phyloP scores from a whole-genome alignment of 2,888 invertebrate genomes.

The Synergus gifuensis region DNA sequence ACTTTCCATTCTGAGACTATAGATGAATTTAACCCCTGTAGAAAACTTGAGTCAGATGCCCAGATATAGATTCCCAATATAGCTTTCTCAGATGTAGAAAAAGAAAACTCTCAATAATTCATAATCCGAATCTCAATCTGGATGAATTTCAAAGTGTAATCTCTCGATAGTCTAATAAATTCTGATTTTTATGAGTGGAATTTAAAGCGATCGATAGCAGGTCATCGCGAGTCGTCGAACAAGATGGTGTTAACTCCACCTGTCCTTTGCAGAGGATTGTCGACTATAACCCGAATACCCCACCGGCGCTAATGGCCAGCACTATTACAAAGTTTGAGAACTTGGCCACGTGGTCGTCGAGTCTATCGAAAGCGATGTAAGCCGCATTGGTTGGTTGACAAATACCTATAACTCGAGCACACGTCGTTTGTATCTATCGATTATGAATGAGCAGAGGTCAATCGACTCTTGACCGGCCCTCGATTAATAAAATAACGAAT shows the following conservation, averaged over 20 bases:
- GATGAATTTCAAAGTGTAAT: background rate
- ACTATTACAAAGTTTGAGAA: constrained; percentile 70
- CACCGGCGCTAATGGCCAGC: constrained; percentile 68
- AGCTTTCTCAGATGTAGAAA: background rate
- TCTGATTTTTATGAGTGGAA: background rate
- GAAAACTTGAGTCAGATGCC: background rate
- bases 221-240: constrained; percentile 29
- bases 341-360: constrained; percentile 51
- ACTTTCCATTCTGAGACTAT: constrained; percentile 3
- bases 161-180: background rate
- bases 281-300: constrained; percentile 61
- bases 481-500: constrained; percentile 70
- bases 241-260: constrained; percentile 70
- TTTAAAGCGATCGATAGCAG: constrained; percentile 9
- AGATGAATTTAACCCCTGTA: constrained; percentile 4
- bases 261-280: constrained; percentile 64
- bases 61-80: constrained; percentile 25
- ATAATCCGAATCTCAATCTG: background rate
- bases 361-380: constrained; percentile 23
- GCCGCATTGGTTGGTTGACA: constrained; percentile 13
- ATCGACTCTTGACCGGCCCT: constrained; percentile 68
- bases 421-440: constrained; percentile 62
- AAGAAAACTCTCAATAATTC: background rate
- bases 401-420: constrained; percentile 36
- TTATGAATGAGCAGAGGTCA: constrained; percentile 66